Percentiles rank a stretch among this genome's conserved stretches.
Evolutionary conservation across 2,797 vertebrate genomes (phyloP).

Genomic region (Microchirus variegatus): DNA sequence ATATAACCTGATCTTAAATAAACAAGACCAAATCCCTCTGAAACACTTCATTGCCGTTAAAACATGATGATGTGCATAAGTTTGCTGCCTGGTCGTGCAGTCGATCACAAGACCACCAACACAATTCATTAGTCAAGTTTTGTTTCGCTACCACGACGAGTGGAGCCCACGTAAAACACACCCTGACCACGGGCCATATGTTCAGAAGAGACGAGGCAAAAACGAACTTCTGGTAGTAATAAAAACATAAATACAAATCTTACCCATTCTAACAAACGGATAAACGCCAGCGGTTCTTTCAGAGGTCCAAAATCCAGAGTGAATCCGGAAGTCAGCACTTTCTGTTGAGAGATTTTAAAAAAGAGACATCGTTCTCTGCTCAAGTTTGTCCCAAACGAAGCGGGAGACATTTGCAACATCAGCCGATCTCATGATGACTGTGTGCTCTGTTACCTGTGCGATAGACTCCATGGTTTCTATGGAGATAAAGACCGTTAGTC

Average conservation of each 20-base stretch:
- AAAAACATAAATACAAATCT: constrained; percentile 48
- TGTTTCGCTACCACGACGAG: background rate
- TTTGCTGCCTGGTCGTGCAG: constrained; percentile 14
- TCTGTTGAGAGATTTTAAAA: constrained; percentile 62
- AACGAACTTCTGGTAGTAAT: background rate
- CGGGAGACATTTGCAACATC: background rate
- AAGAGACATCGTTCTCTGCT: rapidly evolving
- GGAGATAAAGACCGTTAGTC: background rate
- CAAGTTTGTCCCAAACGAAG: background rate
- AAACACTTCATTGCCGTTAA: background rate
- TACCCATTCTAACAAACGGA: constrained; percentile 93
- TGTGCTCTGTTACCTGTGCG: constrained; percentile 58
- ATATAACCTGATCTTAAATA: too few relatives aligned
- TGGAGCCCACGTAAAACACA: constrained; percentile 9
- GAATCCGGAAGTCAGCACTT: constrained; percentile 71
- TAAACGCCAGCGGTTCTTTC: constrained; percentile 92
- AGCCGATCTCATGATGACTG: background rate
- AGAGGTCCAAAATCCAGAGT: constrained; percentile 85
- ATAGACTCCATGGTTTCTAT: constrained; percentile 50
- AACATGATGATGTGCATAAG: constrained; percentile 5
- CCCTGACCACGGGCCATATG: constrained; percentile 26
- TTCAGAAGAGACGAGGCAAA: background rate
- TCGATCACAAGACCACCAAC: constrained; percentile 60
- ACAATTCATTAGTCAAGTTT: constrained; percentile 34
- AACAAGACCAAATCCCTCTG: constrained; percentile 13